A percentile compares a stretch with the other conserved stretches of the same genome.
These are phyloP conservation scores for Ctenicera cuprea DNA, from an alignment of 2,888 invertebrate genomes.

Conservation along the genomic window DNA sequence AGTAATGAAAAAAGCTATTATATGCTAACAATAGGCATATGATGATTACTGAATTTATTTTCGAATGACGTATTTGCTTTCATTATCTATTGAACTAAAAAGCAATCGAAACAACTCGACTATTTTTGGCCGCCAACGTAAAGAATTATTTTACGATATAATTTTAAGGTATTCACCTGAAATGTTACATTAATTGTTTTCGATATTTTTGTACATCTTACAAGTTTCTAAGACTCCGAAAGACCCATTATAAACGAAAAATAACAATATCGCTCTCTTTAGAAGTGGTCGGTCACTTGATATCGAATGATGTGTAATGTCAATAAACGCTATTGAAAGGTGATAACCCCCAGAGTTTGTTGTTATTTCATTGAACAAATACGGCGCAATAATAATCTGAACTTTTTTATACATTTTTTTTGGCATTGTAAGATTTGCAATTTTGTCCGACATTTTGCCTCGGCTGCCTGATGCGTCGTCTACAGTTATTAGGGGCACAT, in stretches of 20 bases:
- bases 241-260: no score
- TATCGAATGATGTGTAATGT: not conserved
- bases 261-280: not conserved
- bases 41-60: constrained; percentile 8
- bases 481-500: constrained; percentile 28
- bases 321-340: constrained; percentile 15
- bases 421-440: not conserved
- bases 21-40: constrained; percentile 10
- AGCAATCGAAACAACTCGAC: constrained; percentile 10
- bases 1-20: not conserved
- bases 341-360: constrained; percentile 11
- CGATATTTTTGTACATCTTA: no score
- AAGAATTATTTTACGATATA: constrained; percentile 19
- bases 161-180: not conserved
- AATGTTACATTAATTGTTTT: not conserved
- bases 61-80: constrained; percentile 16
- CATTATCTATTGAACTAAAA: constrained; percentile 12
- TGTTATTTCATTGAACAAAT: not conserved
- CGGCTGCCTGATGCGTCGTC: not conserved
- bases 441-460: not conserved
- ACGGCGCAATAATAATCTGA: not conserved
- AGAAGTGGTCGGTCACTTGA: not conserved
- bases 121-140: constrained; percentile 1
- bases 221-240: no score
- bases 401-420: no score